Percentiles rank a stretch among this genome's conserved stretches.
phyloP scores from a whole-genome alignment of 2,888 invertebrate genomes.

The Oxytorus armatus region DNA sequence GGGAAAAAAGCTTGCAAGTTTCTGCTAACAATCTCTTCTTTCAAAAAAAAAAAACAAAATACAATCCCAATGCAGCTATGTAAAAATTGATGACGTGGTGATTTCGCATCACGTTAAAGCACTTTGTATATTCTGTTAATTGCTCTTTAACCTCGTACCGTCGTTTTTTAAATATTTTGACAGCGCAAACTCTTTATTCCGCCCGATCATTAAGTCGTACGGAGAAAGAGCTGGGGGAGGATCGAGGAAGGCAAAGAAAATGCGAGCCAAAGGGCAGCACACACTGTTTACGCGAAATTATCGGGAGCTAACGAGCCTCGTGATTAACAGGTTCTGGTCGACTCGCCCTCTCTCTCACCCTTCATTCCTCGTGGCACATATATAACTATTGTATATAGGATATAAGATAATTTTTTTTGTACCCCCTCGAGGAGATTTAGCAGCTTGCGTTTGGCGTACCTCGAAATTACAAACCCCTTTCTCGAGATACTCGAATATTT shows the following conservation, averaged over 20 bases:
- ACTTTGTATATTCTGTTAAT: not conserved
- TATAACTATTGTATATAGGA: slow-evolving; percentile 1
- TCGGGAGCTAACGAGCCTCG: slow-evolving; percentile 77
- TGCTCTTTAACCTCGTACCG: not conserved
- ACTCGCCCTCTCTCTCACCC: not conserved
- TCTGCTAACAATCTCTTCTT: no score
- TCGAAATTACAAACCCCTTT: slow-evolving; percentile 47
- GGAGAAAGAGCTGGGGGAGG: slow-evolving; percentile 25
- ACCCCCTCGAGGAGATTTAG: slow-evolving; percentile 24
- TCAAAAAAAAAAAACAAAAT: no score
- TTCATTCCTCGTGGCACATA: slow-evolving; percentile 28
- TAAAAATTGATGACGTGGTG: no score
- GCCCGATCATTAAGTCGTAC: slow-evolving; percentile 41
- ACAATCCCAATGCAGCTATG: no score
- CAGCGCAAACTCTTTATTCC: slow-evolving; percentile 25
- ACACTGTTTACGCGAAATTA: slow-evolving; percentile 73
- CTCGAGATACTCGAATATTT: slow-evolving; percentile 48
- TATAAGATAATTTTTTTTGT: slow-evolving; percentile 10
- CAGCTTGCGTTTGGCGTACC: slow-evolving; percentile 29
- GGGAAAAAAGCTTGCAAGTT: no score
- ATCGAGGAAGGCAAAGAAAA: slow-evolving; percentile 19
- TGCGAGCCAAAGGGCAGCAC: slow-evolving; percentile 21
- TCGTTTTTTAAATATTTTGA: slow-evolving; percentile 39
- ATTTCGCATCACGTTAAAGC: no score
- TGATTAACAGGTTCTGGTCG: slow-evolving; percentile 76